Percentiles rank a stretch among this genome's conserved stretches.
Evolutionary conservation across 2,113 vertebrate species (phyloP).

Genomic region (Verasper variegatus): DNA sequence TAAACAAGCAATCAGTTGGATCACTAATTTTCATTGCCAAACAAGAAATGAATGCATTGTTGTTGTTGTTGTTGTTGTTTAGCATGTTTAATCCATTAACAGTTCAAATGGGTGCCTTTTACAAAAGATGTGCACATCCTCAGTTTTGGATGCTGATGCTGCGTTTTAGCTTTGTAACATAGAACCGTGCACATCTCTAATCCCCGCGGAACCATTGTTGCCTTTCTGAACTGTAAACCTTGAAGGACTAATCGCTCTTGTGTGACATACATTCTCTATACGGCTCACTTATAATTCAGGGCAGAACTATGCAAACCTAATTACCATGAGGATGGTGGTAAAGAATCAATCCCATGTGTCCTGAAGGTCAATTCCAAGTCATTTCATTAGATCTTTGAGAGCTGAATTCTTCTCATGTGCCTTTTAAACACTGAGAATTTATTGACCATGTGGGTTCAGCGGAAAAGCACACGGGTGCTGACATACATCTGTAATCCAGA

Average conservation of each 20-base stretch:
- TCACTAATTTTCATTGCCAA: constrained; percentile 33
- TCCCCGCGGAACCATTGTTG: constrained; percentile 55
- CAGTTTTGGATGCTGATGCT: constrained; percentile 52
- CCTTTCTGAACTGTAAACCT: constrained; percentile 71
- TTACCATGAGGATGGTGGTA: constrained; percentile 72
- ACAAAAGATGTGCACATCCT: constrained; percentile 4
- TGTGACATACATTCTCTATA: constrained; percentile 65
- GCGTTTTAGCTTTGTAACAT: constrained; percentile 54
- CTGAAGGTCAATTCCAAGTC: constrained; percentile 74
- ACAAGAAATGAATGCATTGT: constrained; percentile 34
- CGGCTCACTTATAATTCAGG: constrained; percentile 71
- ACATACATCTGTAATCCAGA: constrained; percentile 64
- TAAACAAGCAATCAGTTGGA: constrained; percentile 31
- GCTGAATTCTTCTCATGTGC: constrained; percentile 58
- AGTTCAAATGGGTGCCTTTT: constrained; percentile 3
- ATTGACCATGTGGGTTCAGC: constrained; percentile 66
- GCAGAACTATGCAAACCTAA: constrained; percentile 66
- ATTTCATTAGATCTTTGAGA: constrained; percentile 71
- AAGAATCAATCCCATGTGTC: constrained; percentile 72
- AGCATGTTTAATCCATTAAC: constrained; percentile 24
- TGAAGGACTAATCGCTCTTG: constrained; percentile 68
- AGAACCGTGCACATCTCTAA: constrained; percentile 51
- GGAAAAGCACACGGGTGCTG: constrained; percentile 46
- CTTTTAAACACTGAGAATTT: constrained; percentile 58
- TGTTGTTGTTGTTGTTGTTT: not conserved